A percentile compares a stretch with the other conserved stretches of the same genome.
These are phyloP conservation scores for Diaprepes abbreviatus DNA, from an alignment of 2,888 invertebrate genomes.

Conservation along the genomic window DNA sequence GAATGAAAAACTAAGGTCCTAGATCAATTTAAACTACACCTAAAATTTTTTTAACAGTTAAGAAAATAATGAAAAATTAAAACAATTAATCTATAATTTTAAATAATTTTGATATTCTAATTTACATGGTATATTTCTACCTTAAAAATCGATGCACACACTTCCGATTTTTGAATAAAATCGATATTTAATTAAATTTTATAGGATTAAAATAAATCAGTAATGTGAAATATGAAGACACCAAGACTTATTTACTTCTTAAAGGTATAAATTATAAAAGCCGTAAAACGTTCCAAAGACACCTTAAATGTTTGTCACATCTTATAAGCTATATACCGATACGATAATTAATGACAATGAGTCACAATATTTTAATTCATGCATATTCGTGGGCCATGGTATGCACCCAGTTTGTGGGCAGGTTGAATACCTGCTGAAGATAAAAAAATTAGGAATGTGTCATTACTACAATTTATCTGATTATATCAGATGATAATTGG, in stretches of 20 bases:
- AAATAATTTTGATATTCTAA: too few relatives aligned
- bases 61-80: too few relatives aligned
- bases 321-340: neutral
- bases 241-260: neutral
- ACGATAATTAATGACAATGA: constrained; percentile 11
- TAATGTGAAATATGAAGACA: neutral
- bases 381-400: constrained; percentile 12
- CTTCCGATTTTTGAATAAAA: too few relatives aligned
- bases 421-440: constrained; percentile 9
- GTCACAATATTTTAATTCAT: constrained; percentile 19
- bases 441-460: constrained; percentile 5
- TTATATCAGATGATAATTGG: neutral
- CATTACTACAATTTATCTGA: neutral
- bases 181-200: too few relatives aligned
- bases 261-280: neutral
- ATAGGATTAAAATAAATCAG: neutral
- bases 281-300: neutral
- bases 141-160: too few relatives aligned
- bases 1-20: too few relatives aligned
- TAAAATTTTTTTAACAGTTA: too few relatives aligned
- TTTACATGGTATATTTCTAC: too few relatives aligned
- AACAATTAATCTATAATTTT: too few relatives aligned
- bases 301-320: constrained; percentile 1
- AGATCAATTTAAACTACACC: too few relatives aligned
- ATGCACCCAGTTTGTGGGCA: constrained; percentile 19